Evolutionary conservation across 1,140 invertebrate species (phyloP).

Genomic region (Hyles vespertilio): DNA sequence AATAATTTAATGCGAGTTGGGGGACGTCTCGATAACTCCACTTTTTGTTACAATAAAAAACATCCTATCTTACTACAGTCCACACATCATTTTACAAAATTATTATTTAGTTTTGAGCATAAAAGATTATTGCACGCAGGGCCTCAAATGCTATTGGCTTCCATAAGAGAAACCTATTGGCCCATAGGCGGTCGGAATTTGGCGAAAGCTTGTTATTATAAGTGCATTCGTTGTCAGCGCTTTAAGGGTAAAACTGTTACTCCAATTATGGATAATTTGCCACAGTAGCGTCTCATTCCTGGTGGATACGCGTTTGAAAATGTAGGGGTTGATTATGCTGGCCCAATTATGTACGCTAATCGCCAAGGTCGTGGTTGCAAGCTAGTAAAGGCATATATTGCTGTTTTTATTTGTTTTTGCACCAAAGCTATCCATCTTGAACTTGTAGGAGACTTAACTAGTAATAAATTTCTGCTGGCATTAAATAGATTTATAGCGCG

Average conservation of each 20-base stretch:
- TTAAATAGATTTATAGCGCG: no score
- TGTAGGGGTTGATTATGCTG: slow-evolving; percentile 2
- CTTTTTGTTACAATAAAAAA: slow-evolving; percentile 5
- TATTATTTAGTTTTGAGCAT: neutral
- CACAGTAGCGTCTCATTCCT: neutral
- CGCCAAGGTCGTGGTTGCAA: neutral
- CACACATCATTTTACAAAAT: slow-evolving; percentile 1
- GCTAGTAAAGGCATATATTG: slow-evolving; percentile 1
- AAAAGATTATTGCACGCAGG: slow-evolving; percentile 4
- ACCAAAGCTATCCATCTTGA: slow-evolving; percentile 1
- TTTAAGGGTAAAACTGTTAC: no score
- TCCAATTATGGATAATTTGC: neutral
- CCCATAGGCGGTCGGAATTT: slow-evolving; percentile 5
- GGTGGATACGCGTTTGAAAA: neutral
- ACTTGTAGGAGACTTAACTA: no score
- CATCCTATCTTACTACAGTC: slow-evolving; percentile 5
- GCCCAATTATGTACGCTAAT: neutral
- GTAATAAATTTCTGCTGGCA: no score
- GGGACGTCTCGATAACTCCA: neutral
- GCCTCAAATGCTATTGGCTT: neutral
- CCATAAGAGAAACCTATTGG: slow-evolving; percentile 2
- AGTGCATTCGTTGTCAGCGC: neutral
- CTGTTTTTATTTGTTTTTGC: neutral
- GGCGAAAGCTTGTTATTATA: neutral
- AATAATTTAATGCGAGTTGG: slow-evolving; percentile 7